Base-by-base conservation (phyloP, 2,797 vertebrate species). In the Merluccius polli region DNA sequence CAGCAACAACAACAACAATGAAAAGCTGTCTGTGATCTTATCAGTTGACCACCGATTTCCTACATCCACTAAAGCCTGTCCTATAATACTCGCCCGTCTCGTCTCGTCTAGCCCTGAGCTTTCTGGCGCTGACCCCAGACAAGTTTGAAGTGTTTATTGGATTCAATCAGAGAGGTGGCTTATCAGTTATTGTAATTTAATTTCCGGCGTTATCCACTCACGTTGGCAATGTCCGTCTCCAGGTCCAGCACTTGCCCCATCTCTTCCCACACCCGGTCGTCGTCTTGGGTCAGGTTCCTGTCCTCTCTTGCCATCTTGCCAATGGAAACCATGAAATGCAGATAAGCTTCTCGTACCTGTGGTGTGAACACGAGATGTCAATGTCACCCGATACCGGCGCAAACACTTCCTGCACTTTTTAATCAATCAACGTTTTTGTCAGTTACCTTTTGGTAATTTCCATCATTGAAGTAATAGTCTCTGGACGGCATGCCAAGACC, bases 401-500 rank as follows among this genome's bases (percentile, higher is more conserved):
- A 27, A 65, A 65, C n/a, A 1, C 9, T 27, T 27, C 11, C 59
- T 27, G 24, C 11, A 12, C n/a, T 65, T 27, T 24, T 65, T 3
- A 65, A 24, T 63, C 12, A 33, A 41, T 67, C 33, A 68, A 30
- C 5, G 16, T n/a, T 68, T 69, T 31, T 15, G 31, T 70, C 24
- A 68, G 1, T 91, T 31, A 97, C 97, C 92, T 90, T 95, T 87
- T 93, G 93, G 87, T 95, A 96, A 89, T 91, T 95, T 79, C 94
- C 95, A 83, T 94, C 92, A 0, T 94, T 96, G 71, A 97, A 96
- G 84, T 99, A 99, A 89, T 98, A 97, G 78, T 99, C 97, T 83
- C 96, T 94, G 41, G 97, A 97, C 0, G 97, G 98, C 97, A 99
- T 98, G 78, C 98, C 98, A 77, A 99, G 86, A 41, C 91, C 94